phyloP scores from a whole-genome alignment of 1,140 invertebrate species.

The Camponotus pennsylvanicus region DNA sequence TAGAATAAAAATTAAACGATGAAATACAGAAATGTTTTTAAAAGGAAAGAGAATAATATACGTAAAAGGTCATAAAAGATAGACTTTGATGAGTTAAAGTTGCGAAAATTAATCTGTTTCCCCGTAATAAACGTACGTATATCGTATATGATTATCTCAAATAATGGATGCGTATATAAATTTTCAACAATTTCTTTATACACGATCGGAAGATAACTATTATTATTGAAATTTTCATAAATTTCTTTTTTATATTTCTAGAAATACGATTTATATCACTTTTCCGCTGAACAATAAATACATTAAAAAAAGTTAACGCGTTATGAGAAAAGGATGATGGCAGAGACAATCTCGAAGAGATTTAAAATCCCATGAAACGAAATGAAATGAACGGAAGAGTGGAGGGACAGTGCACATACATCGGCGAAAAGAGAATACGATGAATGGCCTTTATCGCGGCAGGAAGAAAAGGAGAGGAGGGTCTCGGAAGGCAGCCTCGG shows the following conservation, averaged over 20 bases:
- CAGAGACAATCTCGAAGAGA: neutral
- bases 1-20: neutral
- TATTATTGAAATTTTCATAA: neutral
- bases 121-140: neutral
- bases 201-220: neutral
- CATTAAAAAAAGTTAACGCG: neutral
- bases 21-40: neutral
- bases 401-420: neutral
- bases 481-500: neutral
- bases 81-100: neutral
- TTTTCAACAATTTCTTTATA: neutral
- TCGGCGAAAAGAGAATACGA: neutral
- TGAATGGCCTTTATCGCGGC: neutral
- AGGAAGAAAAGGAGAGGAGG: no score
- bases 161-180: neutral
- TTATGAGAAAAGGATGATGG: neutral
- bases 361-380: neutral
- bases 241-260: neutral
- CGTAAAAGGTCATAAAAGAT: neutral
- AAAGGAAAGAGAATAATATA: neutral
- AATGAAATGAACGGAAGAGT: constrained; percentile 1
- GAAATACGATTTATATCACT: constrained; percentile 3
- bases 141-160: neutral
- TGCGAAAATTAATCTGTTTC: neutral
- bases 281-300: neutral